A percentile compares a stretch with the other conserved stretches of the same genome.
Conservation (phyloP, 1,140 invertebrate genomes). For the Drosophila arizonae region DNA sequence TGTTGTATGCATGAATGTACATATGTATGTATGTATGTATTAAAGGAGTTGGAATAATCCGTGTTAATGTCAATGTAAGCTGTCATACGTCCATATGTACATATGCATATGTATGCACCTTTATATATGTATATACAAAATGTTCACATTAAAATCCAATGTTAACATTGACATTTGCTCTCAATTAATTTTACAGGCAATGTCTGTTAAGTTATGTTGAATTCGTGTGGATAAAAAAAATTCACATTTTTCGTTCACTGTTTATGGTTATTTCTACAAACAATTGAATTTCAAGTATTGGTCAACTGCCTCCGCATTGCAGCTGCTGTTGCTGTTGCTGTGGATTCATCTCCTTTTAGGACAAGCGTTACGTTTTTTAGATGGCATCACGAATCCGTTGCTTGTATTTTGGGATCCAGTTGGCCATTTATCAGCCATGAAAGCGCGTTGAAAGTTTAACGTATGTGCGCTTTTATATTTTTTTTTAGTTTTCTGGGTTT, state of each 20-base stretch:
- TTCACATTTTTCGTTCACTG: too few relatives aligned
- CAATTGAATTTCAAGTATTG: conserved; percentile 37
- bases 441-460: conserved; percentile 69
- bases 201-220: too few relatives aligned
- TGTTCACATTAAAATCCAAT: too few relatives aligned
- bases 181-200: too few relatives aligned
- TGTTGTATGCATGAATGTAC: neutral
- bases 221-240: too few relatives aligned
- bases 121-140: too few relatives aligned
- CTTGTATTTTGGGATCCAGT: conserved; percentile 63
- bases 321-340: conserved; percentile 13
- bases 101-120: too few relatives aligned
- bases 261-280: too few relatives aligned
- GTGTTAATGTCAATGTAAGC: too few relatives aligned
- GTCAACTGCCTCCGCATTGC: conserved; percentile 48
- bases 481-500: conserved; percentile 56
- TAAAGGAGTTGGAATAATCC: too few relatives aligned
- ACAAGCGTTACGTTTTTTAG: conserved; percentile 19
- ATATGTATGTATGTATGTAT: neutral
- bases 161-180: too few relatives aligned
- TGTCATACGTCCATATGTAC: too few relatives aligned
- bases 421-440: conserved; percentile 72
- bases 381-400: conserved; percentile 45
- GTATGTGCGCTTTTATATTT: conserved; percentile 8
- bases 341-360: neutral